Base-by-base conservation (phyloP, 2,113 vertebrate genomes). In the Nyctibius bracteatus region DNA sequence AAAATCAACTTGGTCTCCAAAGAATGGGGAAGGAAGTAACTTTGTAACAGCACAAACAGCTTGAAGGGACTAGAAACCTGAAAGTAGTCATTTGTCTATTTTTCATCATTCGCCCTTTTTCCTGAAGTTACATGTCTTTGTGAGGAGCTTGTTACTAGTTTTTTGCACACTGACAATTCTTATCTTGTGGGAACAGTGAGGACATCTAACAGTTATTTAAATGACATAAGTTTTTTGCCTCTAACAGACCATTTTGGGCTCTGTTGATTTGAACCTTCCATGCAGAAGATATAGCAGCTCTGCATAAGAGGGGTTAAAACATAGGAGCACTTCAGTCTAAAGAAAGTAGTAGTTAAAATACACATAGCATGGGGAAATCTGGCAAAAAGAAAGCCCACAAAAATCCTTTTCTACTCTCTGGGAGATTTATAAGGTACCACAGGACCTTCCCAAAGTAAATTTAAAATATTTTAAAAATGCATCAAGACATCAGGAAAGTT, bases 361-460 rank as follows among this genome's bases (percentile, higher is more conserved):
- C n/a, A 65, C 66, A 70, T 55, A 73, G 57, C 58, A 39, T 63
- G 41, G 49, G 77, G 58, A 85, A 88, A 80, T 88, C n/a, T 96
- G 81, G 90, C 81, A 80, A 58, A 85, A 90, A 77, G n/a, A 67
- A 92, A 92, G n/a, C 81, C 87, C 81, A 95, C 92, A 96, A 86
- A 96, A 95, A 96, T 94, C 46, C 66, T 82, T 84, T 95, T 84
- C 62, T 96, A 43, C 70, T 70, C 71, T 85, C 91, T 93, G 41
- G 77, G 86, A 86, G 88, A 90, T 70, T 92, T 81, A 86, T 83
- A 91, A 95, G 77, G 71, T 94, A 92, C 78, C 52, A 85, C 52
- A 94, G 91, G 51, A 82, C 27, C 52, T 80, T 92, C 70, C 57
- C 31, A 68, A 94, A 91, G 25, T 89, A 68, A 85, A 89, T 49